Conservation (phyloP, 2,888 invertebrate species). For the Megamerina dolium region DNA sequence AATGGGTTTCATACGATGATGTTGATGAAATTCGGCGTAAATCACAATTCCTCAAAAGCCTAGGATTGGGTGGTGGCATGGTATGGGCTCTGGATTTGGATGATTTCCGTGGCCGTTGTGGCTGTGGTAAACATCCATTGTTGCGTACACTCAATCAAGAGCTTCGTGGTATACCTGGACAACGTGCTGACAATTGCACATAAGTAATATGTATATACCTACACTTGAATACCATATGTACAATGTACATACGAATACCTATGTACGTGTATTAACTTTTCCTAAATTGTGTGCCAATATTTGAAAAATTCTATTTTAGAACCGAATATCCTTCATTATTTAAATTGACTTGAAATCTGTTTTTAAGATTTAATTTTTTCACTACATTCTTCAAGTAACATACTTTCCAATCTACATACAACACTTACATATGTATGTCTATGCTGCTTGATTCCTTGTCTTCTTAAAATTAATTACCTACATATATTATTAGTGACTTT, state of each 20-base stretch:
- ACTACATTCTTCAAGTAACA: neutral
- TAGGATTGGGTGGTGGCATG: slow-evolving; percentile 66
- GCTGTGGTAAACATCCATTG: slow-evolving; percentile 63
- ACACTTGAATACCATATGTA: too few species aligned
- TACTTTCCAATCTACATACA: neutral
- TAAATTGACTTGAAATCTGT: slow-evolving; percentile 29
- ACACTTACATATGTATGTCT: too few species aligned
- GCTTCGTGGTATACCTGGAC: slow-evolving; percentile 50
- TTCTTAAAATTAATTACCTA: too few species aligned
- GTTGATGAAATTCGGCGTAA: slow-evolving; percentile 59
- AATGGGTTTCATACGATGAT: slow-evolving; percentile 77
- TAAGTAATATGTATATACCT: slow-evolving; percentile 23
- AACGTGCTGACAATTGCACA: slow-evolving; percentile 50
- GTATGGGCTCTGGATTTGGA: slow-evolving; percentile 76
- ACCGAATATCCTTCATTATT: too few species aligned
- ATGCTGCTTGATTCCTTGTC: too few species aligned
- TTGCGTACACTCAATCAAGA: slow-evolving; percentile 60
- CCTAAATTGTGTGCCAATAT: slow-evolving; percentile 25
- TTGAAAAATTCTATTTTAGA: slow-evolving; percentile 1
- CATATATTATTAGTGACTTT: too few species aligned
- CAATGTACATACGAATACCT: too few species aligned
- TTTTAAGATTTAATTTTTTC: slow-evolving; percentile 28
- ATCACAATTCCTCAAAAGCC: slow-evolving; percentile 54
- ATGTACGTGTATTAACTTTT: too few species aligned
- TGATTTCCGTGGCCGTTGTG: slow-evolving; percentile 65